phyloP scores from a whole-genome alignment of 1,140 invertebrate genomes.

The Anastrepha ludens region DNA sequence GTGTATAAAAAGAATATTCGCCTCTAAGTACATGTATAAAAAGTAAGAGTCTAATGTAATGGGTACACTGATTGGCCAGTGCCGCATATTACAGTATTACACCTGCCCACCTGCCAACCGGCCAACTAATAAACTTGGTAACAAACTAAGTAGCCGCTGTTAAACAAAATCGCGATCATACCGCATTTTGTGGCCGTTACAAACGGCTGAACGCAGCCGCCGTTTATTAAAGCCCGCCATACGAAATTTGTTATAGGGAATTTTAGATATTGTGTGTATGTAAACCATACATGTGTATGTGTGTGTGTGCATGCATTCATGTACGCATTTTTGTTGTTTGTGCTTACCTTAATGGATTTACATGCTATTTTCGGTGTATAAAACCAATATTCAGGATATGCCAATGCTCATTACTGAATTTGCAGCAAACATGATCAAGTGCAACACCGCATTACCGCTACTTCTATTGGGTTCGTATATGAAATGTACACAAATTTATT shows the following conservation, averaged over 20 bases:
- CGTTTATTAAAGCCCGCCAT: not conserved
- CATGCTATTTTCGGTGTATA: slow-evolving; percentile 13
- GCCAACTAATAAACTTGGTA: slow-evolving; percentile 25
- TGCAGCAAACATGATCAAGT: slow-evolving; percentile 42
- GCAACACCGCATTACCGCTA: not conserved
- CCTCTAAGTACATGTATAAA: not conserved
- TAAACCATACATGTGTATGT: not conserved
- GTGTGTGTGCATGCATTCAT: not conserved
- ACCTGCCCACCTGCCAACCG: not conserved
- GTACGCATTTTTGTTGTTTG: not conserved
- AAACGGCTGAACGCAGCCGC: not conserved
- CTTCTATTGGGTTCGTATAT: slow-evolving; percentile 35
- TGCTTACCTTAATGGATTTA: not conserved
- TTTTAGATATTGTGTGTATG: not conserved
- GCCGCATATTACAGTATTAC: slow-evolving; percentile 1
- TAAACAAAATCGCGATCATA: slow-evolving; percentile 33
- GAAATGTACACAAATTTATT: not conserved
- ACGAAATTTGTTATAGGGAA: not conserved
- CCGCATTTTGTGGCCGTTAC: slow-evolving; percentile 32
- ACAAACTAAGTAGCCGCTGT: slow-evolving; percentile 2
- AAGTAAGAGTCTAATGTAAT: slow-evolving; percentile 3
- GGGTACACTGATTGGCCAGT: not conserved
- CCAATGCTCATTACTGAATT: slow-evolving; percentile 30
- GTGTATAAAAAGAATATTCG: slow-evolving; percentile 28
- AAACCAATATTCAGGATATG: slow-evolving; percentile 40